Evolutionary conservation across 2,888 invertebrate species (phyloP).

Genomic region (Leptinotarsa juncta): DNA sequence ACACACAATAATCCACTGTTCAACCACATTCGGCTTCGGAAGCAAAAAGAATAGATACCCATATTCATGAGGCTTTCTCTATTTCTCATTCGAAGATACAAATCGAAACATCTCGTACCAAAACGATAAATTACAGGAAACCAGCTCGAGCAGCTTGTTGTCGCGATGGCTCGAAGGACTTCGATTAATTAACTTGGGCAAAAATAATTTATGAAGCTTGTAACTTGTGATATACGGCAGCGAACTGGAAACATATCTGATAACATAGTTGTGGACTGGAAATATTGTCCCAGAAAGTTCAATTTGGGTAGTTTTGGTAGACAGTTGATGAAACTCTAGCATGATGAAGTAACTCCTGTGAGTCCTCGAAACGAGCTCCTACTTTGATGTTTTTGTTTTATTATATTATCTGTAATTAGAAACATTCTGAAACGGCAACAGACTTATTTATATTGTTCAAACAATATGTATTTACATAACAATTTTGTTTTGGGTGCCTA

Average conservation of each 20-base stretch:
- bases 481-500: too few relatives aligned
- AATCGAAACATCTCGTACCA: conserved; percentile 12
- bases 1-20: too few relatives aligned
- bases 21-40: too few relatives aligned
- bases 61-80: background rate
- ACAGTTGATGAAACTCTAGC: too few relatives aligned
- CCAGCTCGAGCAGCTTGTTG: conserved; percentile 10
- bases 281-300: conserved; percentile 9
- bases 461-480: too few relatives aligned
- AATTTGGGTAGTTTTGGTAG: background rate
- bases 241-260: background rate
- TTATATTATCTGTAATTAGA: too few relatives aligned
- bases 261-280: conserved; percentile 3
- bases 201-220: conserved; percentile 1
- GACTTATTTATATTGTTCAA: too few relatives aligned
- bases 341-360: too few relatives aligned
- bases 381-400: too few relatives aligned
- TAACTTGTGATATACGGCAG: conserved; percentile 11
- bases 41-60: background rate
- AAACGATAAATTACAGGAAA: background rate
- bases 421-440: too few relatives aligned
- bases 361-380: too few relatives aligned
- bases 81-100: conserved; percentile 13
- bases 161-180: conserved; percentile 16
- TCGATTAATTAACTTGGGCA: conserved; percentile 5